Evolutionary conservation across 2,888 invertebrate species (phyloP).

Genomic region (Dermolepida albohirtum): DNA sequence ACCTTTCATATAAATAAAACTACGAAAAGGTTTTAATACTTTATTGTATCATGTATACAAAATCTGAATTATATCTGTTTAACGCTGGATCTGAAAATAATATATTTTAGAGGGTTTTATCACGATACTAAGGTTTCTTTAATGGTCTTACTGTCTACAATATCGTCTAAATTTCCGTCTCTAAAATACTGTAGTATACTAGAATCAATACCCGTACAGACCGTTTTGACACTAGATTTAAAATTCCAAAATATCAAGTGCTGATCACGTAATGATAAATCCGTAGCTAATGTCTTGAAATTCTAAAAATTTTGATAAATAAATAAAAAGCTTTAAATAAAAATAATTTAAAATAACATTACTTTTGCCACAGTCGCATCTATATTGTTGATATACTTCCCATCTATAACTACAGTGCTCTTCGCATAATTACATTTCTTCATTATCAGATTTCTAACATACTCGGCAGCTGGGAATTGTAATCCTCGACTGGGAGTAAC

Average conservation of each 20-base stretch:
- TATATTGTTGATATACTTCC: constrained; percentile 69
- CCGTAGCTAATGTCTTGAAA: constrained; percentile 68
- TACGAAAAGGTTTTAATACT: background rate
- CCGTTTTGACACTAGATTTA: constrained; percentile 59
- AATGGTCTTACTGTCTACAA: constrained; percentile 50
- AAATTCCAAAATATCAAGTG: constrained; percentile 68
- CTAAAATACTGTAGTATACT: constrained; percentile 54
- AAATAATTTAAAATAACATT: constrained; percentile 47
- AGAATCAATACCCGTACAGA: constrained; percentile 57
- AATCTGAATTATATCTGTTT: constrained; percentile 40
- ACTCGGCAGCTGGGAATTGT: constrained; percentile 85
- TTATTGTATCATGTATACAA: constrained; percentile 43
- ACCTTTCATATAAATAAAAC: no score
- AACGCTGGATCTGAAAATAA: constrained; percentile 41
- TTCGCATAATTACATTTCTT: constrained; percentile 54
- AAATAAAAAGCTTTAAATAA: background rate
- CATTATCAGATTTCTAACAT: constrained; percentile 69
- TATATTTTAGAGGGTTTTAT: background rate
- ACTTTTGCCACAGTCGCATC: constrained; percentile 74
- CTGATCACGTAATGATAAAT: constrained; percentile 67
- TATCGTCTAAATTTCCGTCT: constrained; percentile 54
- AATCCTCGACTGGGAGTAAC: constrained; percentile 79
- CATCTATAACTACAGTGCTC: constrained; percentile 64
- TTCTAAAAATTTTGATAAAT: constrained; percentile 65
- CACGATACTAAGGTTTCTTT: background rate